phyloP scores from a whole-genome alignment of 2,113 vertebrate genomes.

The Poeciliopsis prolifica region DNA sequence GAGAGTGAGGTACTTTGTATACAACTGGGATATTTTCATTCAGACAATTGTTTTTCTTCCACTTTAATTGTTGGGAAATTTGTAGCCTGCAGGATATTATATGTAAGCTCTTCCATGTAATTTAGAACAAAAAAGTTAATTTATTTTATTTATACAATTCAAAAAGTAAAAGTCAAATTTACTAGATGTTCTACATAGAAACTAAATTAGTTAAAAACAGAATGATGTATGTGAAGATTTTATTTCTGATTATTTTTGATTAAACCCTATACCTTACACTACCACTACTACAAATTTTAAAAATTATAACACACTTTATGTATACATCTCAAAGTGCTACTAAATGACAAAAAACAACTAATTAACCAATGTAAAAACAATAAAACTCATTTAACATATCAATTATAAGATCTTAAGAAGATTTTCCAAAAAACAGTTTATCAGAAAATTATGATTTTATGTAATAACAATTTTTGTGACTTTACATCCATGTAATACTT shows the following conservation, averaged over 20 bases:
- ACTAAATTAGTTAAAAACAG: neutral
- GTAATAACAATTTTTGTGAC: neutral
- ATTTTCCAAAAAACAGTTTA: neutral
- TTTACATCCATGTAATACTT: neutral
- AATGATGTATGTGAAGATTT: neutral
- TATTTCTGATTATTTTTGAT: neutral
- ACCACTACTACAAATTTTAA: no score
- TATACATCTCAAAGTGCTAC: no score
- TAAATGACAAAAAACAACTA: no score
- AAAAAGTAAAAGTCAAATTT: neutral
- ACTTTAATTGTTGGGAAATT: constrained; percentile 32
- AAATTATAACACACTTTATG: no score
- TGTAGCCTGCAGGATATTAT: neutral
- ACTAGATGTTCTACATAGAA: no score
- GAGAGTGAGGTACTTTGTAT: constrained; percentile 46
- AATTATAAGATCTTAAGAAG: no score
- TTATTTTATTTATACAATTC: neutral
- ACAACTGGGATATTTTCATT: constrained; percentile 40
- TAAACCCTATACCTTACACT: no score
- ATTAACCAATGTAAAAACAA: no score
- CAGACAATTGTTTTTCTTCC: constrained; percentile 36
- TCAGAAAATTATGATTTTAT: neutral
- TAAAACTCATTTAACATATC: no score
- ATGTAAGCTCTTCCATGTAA: neutral
- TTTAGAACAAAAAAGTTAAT: neutral